A percentile compares a stretch with the other conserved stretches of the same genome.
Evolutionary conservation across 2,797 vertebrate genomes (phyloP).

Genomic region (Melanotaenia trifasciata): DNA sequence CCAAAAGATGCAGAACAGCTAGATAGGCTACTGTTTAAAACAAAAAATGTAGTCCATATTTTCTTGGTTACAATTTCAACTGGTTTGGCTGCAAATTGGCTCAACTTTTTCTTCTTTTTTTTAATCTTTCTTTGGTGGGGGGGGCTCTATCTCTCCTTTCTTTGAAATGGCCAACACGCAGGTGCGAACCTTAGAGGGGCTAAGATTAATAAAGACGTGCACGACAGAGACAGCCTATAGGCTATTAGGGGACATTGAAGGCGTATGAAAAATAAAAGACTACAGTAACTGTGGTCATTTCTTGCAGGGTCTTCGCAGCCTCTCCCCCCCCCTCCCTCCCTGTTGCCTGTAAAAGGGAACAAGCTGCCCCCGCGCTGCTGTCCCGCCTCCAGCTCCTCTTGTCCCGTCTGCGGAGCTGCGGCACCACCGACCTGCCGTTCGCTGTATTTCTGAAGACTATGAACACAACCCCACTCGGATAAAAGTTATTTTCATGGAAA

Average conservation of each 20-base stretch:
- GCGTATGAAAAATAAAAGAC: not conserved
- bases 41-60: no score
- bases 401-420: conserved; percentile 59
- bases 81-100: no score
- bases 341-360: conserved; percentile 64
- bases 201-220: no score
- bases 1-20: no score
- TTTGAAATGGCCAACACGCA: conserved; percentile 2
- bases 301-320: conserved; percentile 6
- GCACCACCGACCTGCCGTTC: conserved; percentile 24
- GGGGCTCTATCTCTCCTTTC: not conserved
- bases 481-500: conserved; percentile 80
- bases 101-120: not conserved
- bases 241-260: not conserved
- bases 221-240: not conserved
- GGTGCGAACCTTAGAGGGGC: not conserved
- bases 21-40: no score
- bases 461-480: conserved; percentile 29
- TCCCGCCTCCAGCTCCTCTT: conserved; percentile 61
- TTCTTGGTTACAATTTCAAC: no score
- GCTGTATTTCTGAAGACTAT: conserved; percentile 23
- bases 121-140: no score
- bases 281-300: not conserved
- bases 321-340: conserved; percentile 16
- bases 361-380: conserved; percentile 32